Percentiles rank a stretch among this genome's conserved stretches.
These are phyloP conservation scores for Toxostoma redivivum DNA, from an alignment of 2,113 vertebrate species.

Conservation along the genomic window DNA sequence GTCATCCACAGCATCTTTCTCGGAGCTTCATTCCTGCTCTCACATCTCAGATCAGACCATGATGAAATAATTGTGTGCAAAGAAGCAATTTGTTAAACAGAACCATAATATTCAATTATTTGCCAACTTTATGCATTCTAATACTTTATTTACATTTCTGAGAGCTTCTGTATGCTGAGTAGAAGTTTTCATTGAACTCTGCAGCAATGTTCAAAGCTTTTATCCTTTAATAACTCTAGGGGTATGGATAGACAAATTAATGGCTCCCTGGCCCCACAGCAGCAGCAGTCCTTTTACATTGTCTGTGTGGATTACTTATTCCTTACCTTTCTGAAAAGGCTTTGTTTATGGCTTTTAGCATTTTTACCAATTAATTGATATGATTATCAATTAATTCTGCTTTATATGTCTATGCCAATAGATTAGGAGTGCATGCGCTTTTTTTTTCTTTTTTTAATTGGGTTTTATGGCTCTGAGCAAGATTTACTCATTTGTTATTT, in stretches of 20 bases:
- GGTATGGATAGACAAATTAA: not conserved
- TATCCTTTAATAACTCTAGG: not conserved
- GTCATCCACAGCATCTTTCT: not conserved
- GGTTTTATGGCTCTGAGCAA: not conserved
- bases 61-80: not conserved
- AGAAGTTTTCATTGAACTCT: not conserved
- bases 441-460: not conserved
- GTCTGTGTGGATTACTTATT: not conserved
- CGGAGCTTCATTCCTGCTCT: not conserved
- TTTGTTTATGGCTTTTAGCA: not conserved
- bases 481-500: constrained; percentile 30
- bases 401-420: not conserved
- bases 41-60: not conserved
- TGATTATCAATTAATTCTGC: not conserved
- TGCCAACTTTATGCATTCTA: not conserved
- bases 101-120: not conserved
- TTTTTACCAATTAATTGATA: constrained; percentile 1
- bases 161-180: not conserved
- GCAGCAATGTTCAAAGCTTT: not conserved
- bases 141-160: constrained; percentile 7
- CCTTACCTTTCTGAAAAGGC: not conserved
- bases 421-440: not conserved
- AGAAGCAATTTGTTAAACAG: constrained; percentile 2
- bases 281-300: not conserved
- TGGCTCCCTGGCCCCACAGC: not conserved